These are phyloP conservation scores for Gymnopithys bicolor DNA, from an alignment of 2,797 vertebrate species.

Conservation along the genomic window DNA sequence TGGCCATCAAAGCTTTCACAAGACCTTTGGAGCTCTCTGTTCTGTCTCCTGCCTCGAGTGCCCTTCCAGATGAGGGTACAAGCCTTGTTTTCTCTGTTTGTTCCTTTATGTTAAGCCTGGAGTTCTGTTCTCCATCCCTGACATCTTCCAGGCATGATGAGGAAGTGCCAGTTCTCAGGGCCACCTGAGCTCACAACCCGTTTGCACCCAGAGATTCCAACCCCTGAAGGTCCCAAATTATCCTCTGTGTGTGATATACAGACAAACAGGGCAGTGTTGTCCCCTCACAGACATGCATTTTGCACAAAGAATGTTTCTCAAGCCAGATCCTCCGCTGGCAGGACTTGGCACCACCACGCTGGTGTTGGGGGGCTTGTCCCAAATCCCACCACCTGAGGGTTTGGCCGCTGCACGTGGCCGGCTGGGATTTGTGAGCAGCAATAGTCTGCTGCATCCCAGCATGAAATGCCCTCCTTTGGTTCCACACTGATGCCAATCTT, in stretches of 20 bases:
- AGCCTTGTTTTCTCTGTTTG: neutral
- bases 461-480: neutral
- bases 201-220: neutral
- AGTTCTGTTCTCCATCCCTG: neutral
- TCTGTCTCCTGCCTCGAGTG: neutral
- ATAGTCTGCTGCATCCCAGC: neutral
- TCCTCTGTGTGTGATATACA: accelerated
- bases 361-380: accelerated
- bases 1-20: neutral
- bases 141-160: neutral
- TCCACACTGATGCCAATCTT: neutral
- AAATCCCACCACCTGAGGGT: neutral
- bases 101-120: neutral
- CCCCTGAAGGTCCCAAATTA: neutral
- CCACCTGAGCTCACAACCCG: neutral
- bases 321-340: neutral
- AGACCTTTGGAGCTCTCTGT: neutral
- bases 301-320: accelerated
- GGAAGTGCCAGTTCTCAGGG: neutral
- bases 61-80: neutral
- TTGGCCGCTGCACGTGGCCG: accelerated
- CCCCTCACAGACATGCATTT: accelerated
- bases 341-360: accelerated
- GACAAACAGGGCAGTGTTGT: neutral
- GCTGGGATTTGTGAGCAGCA: neutral